phyloP scores from a whole-genome alignment of 2,113 vertebrate species.

The Rhagologus leucostigma region DNA sequence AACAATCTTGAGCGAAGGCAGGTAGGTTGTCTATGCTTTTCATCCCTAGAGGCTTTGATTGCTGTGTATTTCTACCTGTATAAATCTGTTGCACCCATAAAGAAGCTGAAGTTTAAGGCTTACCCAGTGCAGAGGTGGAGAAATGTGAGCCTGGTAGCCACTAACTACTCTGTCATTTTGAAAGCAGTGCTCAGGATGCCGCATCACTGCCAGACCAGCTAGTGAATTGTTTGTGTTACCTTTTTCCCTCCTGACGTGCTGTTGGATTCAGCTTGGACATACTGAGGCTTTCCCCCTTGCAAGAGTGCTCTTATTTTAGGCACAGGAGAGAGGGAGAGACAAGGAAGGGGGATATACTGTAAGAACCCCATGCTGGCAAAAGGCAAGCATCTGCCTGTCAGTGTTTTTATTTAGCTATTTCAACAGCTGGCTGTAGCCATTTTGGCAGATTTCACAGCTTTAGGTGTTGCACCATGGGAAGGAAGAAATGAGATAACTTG shows the following conservation, averaged over 20 bases:
- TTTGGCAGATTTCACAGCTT: not conserved
- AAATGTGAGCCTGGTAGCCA: not conserved
- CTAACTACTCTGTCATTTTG: not conserved
- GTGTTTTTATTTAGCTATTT: not conserved
- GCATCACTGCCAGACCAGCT: not conserved
- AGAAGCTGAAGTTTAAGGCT: not conserved
- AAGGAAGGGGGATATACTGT: not conserved
- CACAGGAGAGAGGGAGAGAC: not conserved
- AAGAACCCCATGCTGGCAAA: accelerated
- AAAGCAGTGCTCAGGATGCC: not conserved
- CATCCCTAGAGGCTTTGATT: not conserved
- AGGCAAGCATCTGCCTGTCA: not conserved
- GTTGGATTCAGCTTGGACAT: not conserved
- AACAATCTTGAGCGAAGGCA: not conserved
- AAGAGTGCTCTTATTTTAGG: not conserved
- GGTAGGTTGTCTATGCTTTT: not conserved
- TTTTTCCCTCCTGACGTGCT: accelerated
- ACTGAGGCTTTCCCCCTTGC: not conserved
- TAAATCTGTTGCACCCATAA: accelerated
- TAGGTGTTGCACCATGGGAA: accelerated
- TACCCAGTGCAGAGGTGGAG: not conserved
- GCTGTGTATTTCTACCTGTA: not conserved
- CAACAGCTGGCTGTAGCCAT: not conserved
- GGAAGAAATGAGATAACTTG: not conserved
- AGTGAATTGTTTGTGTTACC: not conserved